Evolutionary conservation across 2,888 invertebrate species (phyloP), one percentile per base, ranked within the genome.

Genomic region (Agrochola lychnidis): DNA sequence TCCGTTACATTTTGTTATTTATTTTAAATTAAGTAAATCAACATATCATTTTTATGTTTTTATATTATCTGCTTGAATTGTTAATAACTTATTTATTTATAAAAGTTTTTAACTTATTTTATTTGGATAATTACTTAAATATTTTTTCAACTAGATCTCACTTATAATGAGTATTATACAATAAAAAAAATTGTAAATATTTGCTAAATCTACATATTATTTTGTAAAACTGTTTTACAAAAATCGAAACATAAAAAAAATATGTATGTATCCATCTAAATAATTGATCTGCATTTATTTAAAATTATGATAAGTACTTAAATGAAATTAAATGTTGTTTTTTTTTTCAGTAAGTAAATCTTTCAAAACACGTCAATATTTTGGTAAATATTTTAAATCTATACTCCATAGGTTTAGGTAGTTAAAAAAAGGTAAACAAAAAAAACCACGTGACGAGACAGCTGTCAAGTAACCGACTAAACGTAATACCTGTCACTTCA

Each of bases 31-130:
- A 73, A 57, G 19, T 72, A 57, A 51, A 70, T 56, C 40, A 62
- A 70, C 66, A 78, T 78, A 78, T 83, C 57, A 67, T 25, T 70
- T 61, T 57, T 22, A 51, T 69, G 5, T 61, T 68, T 56, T 67
- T 25, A n/a, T 57, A 10, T 48, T 25, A 22, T n/a, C 10, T 45
- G 53, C 7, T 67, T 68, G 10, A 40, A 22, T 66, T 82, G 51
- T 73, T 48, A 40, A 25, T 56, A 30, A 62, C 1, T 45, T 53
- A 3, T 51, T 51, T 45, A 30, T 36, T 66, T n/a, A 40, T 9
- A 6, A 45, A 19, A 62, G 5, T 16, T 40, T 64, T 36, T 25
- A 40, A 40, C 5, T 63, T 48, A 40, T 53, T 48, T 62, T 14
- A 30, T 30, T 40, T 36, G 4, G 4, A 40, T 40, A n/a, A 16